Conservation (phyloP, 2,888 invertebrate species). For the Periphyllus acericola region DNA sequence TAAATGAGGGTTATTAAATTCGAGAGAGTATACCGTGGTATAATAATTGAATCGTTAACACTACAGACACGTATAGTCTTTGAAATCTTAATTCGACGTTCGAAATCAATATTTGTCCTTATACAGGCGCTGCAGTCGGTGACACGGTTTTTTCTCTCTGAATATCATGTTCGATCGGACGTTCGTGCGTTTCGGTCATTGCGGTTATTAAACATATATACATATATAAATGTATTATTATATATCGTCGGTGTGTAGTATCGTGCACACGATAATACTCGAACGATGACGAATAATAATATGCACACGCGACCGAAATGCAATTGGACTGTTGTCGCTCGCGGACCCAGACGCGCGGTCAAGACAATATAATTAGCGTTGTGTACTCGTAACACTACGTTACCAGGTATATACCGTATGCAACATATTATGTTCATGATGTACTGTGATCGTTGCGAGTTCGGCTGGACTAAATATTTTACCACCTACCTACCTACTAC, state of each 20-base stretch:
- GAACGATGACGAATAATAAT: not conserved
- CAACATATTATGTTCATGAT: no score
- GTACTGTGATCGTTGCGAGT: no score
- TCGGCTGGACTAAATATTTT: no score
- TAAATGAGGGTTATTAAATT: not conserved
- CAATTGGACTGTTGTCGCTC: not conserved
- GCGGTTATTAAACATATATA: not conserved
- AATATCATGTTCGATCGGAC: not conserved
- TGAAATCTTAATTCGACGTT: slow-evolving; percentile 17
- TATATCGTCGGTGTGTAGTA: not conserved
- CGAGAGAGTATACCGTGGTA: not conserved
- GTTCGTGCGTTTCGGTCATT: slow-evolving; percentile 23
- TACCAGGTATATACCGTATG: no score
- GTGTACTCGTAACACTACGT: no score
- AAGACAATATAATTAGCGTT: not conserved
- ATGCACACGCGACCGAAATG: not conserved
- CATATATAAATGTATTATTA: not conserved
- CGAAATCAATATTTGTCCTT: slow-evolving; percentile 12
- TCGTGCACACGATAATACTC: not conserved
- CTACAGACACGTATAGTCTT: not conserved
- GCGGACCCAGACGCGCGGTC: not conserved
- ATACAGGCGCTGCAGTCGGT: not conserved
- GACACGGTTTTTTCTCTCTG: slow-evolving; percentile 8
- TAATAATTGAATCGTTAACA: not conserved
- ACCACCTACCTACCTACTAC: no score